Evolutionary conservation across 2,113 vertebrate species (phyloP), one percentile per base, ranked within the genome.

Genomic region (Gadus chalcogrammus): DNA sequence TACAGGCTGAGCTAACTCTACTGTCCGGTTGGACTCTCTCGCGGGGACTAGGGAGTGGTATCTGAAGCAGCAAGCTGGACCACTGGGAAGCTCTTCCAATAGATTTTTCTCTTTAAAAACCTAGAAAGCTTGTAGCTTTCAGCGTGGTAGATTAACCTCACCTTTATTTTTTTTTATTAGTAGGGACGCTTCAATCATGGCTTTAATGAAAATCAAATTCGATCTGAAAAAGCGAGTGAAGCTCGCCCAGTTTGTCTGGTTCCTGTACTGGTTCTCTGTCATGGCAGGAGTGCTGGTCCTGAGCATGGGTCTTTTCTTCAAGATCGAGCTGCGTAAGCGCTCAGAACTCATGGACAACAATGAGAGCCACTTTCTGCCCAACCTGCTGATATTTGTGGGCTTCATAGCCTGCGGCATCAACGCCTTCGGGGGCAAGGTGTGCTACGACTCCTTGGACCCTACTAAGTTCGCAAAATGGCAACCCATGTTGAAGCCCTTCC

Each of bases 261-360:
- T 98, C 61, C 91, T 99, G 94, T 98, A 97, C 92, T 99, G 97
- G 97, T 91, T 95, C 69, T 96, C 95, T 0, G 93, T 98, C n/a
- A 83, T 99, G 80, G 94, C 94, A 0, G 94, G 95, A 2, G 94
- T 97, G 69, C 76, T 95, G 69, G 85, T 99, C 73, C 95, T 99
- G 84, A 91, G 94, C 85, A 89, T 98, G 88, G 97, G 97, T 6
- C 89, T 99, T 53, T 98, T 97, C 86, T 94, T 98, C 78, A 99
- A 99, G 91, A 94, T 98, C 0, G 97, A 99, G 76, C 92, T 99
- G 63, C 93, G 94, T 77, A 99, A 98, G 84, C 90, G 94, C 88
- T 98, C 96, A 0, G 97, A 99, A 31, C 92, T 99, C 70, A 99
- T 99, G 97, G 92, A 96, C 91, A 95, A 98, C 78, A 92, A 93